phyloP scores from a whole-genome alignment of 2,113 vertebrate genomes.

The Cinclus cinclus region DNA sequence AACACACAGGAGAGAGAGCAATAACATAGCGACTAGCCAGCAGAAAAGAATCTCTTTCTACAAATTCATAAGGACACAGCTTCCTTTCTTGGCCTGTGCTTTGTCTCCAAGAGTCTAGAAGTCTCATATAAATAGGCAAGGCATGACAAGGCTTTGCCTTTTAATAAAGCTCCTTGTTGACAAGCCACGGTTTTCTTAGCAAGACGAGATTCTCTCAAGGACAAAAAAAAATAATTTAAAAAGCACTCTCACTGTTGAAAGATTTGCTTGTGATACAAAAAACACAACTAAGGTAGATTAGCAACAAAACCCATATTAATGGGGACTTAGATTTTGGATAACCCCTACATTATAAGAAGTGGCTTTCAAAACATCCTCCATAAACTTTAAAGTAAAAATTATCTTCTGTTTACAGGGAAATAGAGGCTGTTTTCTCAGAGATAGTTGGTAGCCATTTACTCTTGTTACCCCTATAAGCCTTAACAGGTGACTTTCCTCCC shows the following conservation, averaged over 20 bases:
- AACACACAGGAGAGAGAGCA: not conserved
- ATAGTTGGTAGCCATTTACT: not conserved
- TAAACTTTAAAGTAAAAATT: not conserved
- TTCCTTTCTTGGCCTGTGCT: slow-evolving; percentile 5
- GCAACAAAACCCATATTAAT: not conserved
- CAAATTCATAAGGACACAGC: not conserved
- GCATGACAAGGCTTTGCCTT: not conserved
- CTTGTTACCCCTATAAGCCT: not conserved
- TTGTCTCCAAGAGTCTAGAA: slow-evolving; percentile 7
- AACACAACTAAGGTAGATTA: not conserved
- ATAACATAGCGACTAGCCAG: not conserved
- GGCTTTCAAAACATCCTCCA: not conserved
- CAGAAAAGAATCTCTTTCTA: slow-evolving; percentile 18
- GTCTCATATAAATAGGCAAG: not conserved
- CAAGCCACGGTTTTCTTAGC: not conserved
- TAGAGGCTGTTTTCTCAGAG: not conserved
- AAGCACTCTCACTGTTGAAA: slow-evolving; percentile 2
- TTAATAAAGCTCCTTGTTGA: slow-evolving; percentile 37
- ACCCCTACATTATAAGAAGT: not conserved
- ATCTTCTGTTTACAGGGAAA: not conserved
- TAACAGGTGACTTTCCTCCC: not conserved
- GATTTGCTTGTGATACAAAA: not conserved
- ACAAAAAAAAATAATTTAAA: not conserved
- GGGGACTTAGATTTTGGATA: not conserved
- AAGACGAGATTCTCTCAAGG: not conserved